phyloP scores from a whole-genome alignment of 2,888 invertebrate genomes.

The Cetonia aurata region DNA sequence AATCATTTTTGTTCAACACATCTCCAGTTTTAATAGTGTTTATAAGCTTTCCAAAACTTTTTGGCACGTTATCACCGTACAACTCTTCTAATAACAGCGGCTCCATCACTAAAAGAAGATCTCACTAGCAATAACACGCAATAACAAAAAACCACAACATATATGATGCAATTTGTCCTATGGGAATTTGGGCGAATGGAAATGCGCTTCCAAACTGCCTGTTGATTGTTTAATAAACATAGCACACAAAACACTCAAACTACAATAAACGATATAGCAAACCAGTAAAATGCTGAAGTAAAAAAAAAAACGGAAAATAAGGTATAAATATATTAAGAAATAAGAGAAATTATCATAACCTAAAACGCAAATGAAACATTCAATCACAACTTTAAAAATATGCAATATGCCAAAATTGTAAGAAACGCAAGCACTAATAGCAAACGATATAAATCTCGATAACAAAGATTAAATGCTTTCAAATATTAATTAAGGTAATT shows the following conservation, averaged over 20 bases:
- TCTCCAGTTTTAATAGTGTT: background rate
- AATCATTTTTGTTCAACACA: background rate
- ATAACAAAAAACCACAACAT: slow-evolving; percentile 35
- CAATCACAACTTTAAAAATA: slow-evolving; percentile 7
- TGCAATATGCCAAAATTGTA: slow-evolving; percentile 27
- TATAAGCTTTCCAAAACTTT: slow-evolving; percentile 55
- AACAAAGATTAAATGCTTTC: slow-evolving; percentile 25
- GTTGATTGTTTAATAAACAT: slow-evolving; percentile 44
- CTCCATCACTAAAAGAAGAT: slow-evolving; percentile 59
- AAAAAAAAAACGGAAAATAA: slow-evolving; percentile 17
- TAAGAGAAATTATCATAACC: slow-evolving; percentile 39
- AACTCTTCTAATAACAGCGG: slow-evolving; percentile 60
- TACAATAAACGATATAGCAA: slow-evolving; percentile 32
- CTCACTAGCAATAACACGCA: slow-evolving; percentile 25
- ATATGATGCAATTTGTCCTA: slow-evolving; percentile 32
- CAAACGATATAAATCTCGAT: slow-evolving; percentile 6
- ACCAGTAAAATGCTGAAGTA: slow-evolving; percentile 36
- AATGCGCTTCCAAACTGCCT: slow-evolving; percentile 45
- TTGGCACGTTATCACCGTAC: slow-evolving; percentile 56
- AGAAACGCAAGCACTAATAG: slow-evolving; percentile 35
- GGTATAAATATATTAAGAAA: slow-evolving; percentile 21
- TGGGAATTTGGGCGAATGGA: slow-evolving; percentile 33
- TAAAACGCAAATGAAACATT: slow-evolving; percentile 16
- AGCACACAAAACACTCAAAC: slow-evolving; percentile 37
- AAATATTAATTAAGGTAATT: slow-evolving; percentile 29